Base-by-base conservation (phyloP, 2,113 vertebrate genomes). In the Pampusana beccarii region DNA sequence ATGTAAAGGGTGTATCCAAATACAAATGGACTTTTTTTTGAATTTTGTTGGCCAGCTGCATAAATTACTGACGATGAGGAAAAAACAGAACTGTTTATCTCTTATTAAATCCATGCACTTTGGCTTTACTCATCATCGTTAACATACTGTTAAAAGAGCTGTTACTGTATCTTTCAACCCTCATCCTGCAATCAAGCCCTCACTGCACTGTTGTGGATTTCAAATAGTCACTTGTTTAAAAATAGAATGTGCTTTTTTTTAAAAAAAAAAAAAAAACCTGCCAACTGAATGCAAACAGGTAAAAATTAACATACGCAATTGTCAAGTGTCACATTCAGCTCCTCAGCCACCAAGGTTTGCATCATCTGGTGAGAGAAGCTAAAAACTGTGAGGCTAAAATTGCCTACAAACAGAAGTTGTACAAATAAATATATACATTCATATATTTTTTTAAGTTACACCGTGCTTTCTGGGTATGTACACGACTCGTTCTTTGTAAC, bases 81-180 rank as follows among this genome's bases (percentile, higher is more conserved):
- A 31, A 73, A 67, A 6, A 36, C 17, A 64, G 28, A 74, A 34
- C 75, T 65, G 70, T 6, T 92, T 93, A 86, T 79, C 83, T 84
- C 80, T 92, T 95, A 87, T 89, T 84, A 93, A 90, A 94, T 74
- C 83, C 92, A 57, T 67, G 86, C 78, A 79, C 81, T 96, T 86
- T 79, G 95, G 93, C 72, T 95, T 34, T 71, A 3, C 53, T 90
- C 83, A 79, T 91, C 77, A 71, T 86, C 16, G 29, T 80, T 96
- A 97, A 91, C 77, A 84, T 65, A 74, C 25, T 72, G 95, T 26
- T 96, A 86, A 72, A 94, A 93, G 92, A 78, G 61, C 80, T 84
- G 65, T 75, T 75, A 69, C 86, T 83, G 40, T 67, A 33, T 54
- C 80, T 90, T 86, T 91, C 93, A 90, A 15, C 83, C 50, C 86